Evolutionary conservation across 2,888 invertebrate genomes (phyloP).

Genomic region (Papilio demoleus): DNA sequence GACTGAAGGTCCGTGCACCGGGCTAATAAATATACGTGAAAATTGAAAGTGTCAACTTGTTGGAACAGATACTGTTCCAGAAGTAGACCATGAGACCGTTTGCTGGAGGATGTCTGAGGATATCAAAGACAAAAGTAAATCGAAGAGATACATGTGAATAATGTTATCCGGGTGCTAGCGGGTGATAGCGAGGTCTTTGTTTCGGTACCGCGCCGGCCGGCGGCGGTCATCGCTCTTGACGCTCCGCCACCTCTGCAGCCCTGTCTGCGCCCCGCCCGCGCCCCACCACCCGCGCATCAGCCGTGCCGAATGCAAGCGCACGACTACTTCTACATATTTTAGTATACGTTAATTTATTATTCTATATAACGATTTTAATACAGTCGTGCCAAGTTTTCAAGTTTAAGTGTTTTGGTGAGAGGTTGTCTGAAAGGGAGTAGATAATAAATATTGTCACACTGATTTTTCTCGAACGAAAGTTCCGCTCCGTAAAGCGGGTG

Average conservation of each 20-base stretch:
- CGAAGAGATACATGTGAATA: background rate
- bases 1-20: background rate
- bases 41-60: background rate
- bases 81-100: background rate
- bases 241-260: slow-evolving; percentile 63
- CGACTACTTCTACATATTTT: background rate
- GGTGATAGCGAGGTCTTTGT: slow-evolving; percentile 24
- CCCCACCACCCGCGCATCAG: slow-evolving; percentile 44
- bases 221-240: slow-evolving; percentile 76
- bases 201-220: slow-evolving; percentile 48
- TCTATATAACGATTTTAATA: background rate
- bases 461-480: background rate
- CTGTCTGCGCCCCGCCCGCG: slow-evolving; percentile 49
- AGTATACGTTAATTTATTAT: background rate
- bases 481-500: background rate
- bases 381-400: background rate
- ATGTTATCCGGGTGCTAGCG: background rate
- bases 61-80: too few species aligned
- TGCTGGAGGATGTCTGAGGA: background rate
- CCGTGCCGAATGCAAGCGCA: slow-evolving; percentile 26
- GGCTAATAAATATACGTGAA: background rate
- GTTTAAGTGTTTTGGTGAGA: background rate
- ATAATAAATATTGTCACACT: background rate
- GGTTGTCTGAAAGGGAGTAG: background rate
- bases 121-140: background rate